Percentiles rank a stretch among this genome's conserved stretches.
phyloP scores from a whole-genome alignment of 2,888 invertebrate species.

The Trissolcus brochymenae region DNA sequence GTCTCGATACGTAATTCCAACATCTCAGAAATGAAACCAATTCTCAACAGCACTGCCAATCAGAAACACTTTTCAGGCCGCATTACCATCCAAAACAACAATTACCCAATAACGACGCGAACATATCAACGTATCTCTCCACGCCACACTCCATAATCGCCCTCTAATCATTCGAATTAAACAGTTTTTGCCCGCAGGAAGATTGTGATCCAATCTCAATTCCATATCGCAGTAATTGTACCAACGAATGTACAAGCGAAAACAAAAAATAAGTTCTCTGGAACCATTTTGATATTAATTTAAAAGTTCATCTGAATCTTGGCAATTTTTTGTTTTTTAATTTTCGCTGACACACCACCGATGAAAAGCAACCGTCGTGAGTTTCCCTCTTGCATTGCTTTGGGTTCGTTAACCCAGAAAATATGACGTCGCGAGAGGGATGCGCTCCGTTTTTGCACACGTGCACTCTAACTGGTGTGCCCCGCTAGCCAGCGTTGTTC shows the following conservation, averaged over 20 bases:
- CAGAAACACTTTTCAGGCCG: conserved; percentile 33
- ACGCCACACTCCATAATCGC: conserved; percentile 14
- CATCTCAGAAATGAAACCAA: conserved; percentile 25
- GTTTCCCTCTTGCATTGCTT: conserved; percentile 20
- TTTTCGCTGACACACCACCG: not conserved
- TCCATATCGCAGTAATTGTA: conserved; percentile 41
- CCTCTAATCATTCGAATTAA: conserved; percentile 44
- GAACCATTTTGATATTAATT: conserved; percentile 42
- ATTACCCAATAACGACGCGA: conserved; percentile 38
- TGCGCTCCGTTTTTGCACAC: conserved; percentile 50
- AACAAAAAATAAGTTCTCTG: conserved; percentile 20
- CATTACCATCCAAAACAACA: conserved; percentile 27
- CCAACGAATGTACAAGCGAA: conserved; percentile 25
- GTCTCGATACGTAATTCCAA: conserved; percentile 14
- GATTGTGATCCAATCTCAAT: conserved; percentile 38
- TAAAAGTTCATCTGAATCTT: conserved; percentile 35
- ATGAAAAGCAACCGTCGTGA: conserved; percentile 26
- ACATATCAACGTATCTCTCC: conserved; percentile 24
- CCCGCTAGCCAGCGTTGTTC: conserved; percentile 52
- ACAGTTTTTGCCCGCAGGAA: conserved; percentile 23
- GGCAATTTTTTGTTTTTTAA: no score
- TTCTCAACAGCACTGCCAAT: conserved; percentile 20
- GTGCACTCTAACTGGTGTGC: conserved; percentile 60
- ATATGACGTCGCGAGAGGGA: conserved; percentile 47
- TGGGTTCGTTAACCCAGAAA: conserved; percentile 47